These are phyloP conservation scores for Bufo gargarizans DNA, from an alignment of 2,113 vertebrate genomes.

Conservation along the genomic window DNA sequence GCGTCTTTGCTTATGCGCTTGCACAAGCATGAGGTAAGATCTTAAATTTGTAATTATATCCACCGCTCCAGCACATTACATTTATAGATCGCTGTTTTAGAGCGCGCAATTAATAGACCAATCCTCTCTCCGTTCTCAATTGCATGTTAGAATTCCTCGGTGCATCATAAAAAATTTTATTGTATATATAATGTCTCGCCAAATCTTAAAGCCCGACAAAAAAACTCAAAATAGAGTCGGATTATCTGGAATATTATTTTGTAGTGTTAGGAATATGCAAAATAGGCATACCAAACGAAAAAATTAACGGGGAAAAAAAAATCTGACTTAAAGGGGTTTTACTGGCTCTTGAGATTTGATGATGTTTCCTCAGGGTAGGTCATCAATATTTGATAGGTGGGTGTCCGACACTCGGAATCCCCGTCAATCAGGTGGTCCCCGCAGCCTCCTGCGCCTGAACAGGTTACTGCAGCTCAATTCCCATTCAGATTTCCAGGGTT, in stretches of 20 bases:
- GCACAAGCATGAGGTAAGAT: background rate
- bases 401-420: too few species aligned
- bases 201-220: background rate
- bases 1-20: background rate
- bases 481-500: too few species aligned
- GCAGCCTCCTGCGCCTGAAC: too few species aligned
- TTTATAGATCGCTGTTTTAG: conserved; percentile 12
- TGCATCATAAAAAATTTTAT: background rate
- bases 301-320: too few species aligned
- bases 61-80: background rate
- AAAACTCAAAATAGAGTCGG: background rate
- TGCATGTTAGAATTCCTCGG: background rate
- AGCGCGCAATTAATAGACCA: conserved; percentile 15
- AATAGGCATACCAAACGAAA: background rate
- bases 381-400: too few species aligned
- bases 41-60: conserved; percentile 4
- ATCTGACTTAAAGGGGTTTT: too few species aligned
- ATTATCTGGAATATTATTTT: background rate
- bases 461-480: too few species aligned
- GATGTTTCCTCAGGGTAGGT: too few species aligned
- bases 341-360: too few species aligned
- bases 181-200: background rate
- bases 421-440: too few species aligned
- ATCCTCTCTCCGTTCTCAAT: background rate
- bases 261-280: background rate